Conservation (phyloP, 2,113 vertebrate genomes). For the Sardina pilchardus region DNA sequence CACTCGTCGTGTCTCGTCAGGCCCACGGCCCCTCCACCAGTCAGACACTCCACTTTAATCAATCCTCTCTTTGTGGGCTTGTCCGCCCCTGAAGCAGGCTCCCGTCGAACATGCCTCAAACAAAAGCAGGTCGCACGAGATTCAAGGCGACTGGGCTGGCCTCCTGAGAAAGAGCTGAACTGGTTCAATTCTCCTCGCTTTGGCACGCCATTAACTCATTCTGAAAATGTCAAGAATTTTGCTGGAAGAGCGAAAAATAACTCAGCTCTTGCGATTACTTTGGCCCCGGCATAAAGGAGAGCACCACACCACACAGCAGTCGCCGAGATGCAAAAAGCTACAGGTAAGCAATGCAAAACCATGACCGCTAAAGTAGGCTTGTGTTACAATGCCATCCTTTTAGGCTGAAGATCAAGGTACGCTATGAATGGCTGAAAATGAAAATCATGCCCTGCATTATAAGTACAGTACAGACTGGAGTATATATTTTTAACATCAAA, state of each 20-base stretch:
- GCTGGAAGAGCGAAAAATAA: neutral
- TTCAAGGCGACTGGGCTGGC: conserved; percentile 40
- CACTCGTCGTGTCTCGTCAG: neutral
- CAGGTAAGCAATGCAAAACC: neutral
- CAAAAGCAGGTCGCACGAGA: conserved; percentile 51
- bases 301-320: neutral
- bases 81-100: neutral
- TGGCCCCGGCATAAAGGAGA: neutral
- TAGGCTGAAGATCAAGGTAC: neutral
- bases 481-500: no score
- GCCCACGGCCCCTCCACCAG: neutral
- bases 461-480: no score
- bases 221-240: neutral
- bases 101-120: conserved; percentile 27
- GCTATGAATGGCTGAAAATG: neutral
- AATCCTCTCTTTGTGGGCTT: neutral
- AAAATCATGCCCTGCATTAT: no score
- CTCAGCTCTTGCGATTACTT: neutral
- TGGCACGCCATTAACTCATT: neutral
- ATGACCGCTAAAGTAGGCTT: neutral
- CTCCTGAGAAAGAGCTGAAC: conserved; percentile 31
- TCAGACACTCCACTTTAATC: conserved; percentile 8
- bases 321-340: neutral
- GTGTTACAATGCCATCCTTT: neutral
- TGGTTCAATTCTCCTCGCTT: conserved; percentile 42